Base-by-base conservation (phyloP, 2,113 vertebrate species). In the Holacanthus passer region DNA sequence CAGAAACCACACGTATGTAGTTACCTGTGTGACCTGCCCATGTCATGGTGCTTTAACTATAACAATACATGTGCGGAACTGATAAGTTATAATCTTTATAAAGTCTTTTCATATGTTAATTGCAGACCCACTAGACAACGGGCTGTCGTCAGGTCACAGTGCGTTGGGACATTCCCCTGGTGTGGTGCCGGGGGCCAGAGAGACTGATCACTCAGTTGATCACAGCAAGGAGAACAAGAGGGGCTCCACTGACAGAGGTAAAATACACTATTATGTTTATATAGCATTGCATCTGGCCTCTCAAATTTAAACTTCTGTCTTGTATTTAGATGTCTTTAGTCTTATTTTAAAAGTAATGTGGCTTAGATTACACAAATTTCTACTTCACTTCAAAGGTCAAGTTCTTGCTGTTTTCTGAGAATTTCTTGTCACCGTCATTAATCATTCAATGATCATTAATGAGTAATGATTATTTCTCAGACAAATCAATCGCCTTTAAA, bases 141-240 rank as follows among this genome's bases (percentile, higher is more conserved):
- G 96, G 73, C 84, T 99, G 72, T 96, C 96, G 73, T 95, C 97
- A 92, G 96, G 96, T 92, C 98, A 98, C 87, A 96, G 95, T 89
- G 89, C 97, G 88, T 95, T 98, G 95, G 97, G 97, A 81, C 96
- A 98, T 82, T 98, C 97, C 74, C 97, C 97, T 69, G 97, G 95
- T 43, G 91, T 96, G 50, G 89, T 95, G 62, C 97, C 95, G 43
- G 96, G 96, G 7, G 94, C 96, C 50, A 97, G 96, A 89, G 98
- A 99, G 82, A 95, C 96, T 52, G 97, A 99, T 87, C 91, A 97
- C 84, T 95, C 96, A 77, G 95, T 97, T 80, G 97, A 99, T 3
- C 95, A 96, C 84, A 95, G 96, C 55, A 98, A 97, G 82, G 97
- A 99, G 72, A 93, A 94, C 48, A 99, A 97, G 95, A 96, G 97